Evolutionary conservation across 2,888 invertebrate genomes (phyloP).

Genomic region (Toxonevra muliebris): DNA sequence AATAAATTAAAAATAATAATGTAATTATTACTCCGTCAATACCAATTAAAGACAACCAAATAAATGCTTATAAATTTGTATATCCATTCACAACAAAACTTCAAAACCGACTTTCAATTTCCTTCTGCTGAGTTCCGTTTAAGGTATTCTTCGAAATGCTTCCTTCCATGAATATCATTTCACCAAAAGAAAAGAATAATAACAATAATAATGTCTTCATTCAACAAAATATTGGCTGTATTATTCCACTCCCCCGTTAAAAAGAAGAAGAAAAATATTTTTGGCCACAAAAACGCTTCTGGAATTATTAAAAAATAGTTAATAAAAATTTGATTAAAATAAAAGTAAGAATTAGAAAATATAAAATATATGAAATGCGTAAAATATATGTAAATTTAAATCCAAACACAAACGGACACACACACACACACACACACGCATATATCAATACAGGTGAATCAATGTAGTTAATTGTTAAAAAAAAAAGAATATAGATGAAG

Average conservation of each 20-base stretch:
- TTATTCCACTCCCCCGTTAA: too few relatives aligned
- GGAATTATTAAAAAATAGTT: neutral
- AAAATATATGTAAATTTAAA: neutral
- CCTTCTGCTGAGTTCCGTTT: neutral
- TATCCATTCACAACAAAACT: too few relatives aligned
- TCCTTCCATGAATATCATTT: neutral
- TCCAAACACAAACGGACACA: neutral
- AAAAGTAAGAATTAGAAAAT: too few relatives aligned
- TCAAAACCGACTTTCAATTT: neutral
- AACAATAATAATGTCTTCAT: too few relatives aligned
- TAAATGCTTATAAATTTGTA: too few relatives aligned
- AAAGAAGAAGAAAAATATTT: neutral
- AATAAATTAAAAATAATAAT: too few relatives aligned
- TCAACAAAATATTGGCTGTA: too few relatives aligned
- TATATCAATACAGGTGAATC: neutral
- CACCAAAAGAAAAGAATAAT: too few relatives aligned
- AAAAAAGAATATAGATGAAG: too few relatives aligned
- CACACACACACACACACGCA: neutral
- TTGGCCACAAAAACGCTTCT: slow-evolving; percentile 5
- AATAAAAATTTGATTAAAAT: neutral
- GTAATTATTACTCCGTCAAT: too few relatives aligned
- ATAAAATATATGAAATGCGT: neutral
- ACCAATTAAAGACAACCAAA: too few relatives aligned
- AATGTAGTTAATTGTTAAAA: too few relatives aligned
- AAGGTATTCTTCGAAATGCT: neutral